Conservation (phyloP, 1,140 invertebrate genomes). For the Heterodera carotae region DNA sequence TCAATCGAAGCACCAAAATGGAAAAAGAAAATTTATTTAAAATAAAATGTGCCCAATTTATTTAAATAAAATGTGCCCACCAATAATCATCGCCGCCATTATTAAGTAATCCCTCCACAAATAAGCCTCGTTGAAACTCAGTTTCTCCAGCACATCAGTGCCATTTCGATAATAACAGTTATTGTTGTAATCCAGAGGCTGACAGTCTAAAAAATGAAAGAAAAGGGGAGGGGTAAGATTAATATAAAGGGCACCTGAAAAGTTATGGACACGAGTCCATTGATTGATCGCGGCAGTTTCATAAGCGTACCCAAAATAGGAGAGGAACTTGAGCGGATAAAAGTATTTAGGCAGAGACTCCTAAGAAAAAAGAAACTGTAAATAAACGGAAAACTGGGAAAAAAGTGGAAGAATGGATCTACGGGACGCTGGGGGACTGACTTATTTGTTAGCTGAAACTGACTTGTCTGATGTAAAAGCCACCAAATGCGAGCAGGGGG, state of each 20-base stretch:
- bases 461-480: constrained; percentile 86
- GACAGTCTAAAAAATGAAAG: constrained; percentile 20
- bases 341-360: constrained; percentile 82
- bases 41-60: not conserved
- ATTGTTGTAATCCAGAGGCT: too few relatives aligned
- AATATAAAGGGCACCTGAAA: constrained; percentile 52
- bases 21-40: not conserved
- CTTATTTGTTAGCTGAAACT: too few relatives aligned
- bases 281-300: constrained; percentile 91
- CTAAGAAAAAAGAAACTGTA: not conserved
- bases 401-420: not conserved
- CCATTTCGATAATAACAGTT: constrained; percentile 71
- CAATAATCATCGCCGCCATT: constrained; percentile 75
- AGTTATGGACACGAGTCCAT: constrained; percentile 73
- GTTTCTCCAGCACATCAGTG: constrained; percentile 76
- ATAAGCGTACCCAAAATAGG: constrained; percentile 92
- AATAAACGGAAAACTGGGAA: not conserved
- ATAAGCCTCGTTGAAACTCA: constrained; percentile 78
- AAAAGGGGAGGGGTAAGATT: constrained; percentile 1
- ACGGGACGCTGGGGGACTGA: too few relatives aligned
- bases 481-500: constrained; percentile 78
- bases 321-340: constrained; percentile 85
- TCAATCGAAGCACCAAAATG: constrained; percentile 71
- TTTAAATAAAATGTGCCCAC: not conserved
- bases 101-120: constrained; percentile 75